Evolutionary conservation across 2,797 vertebrate species (phyloP).

Genomic region (Dendrocincla fuliginosa): DNA sequence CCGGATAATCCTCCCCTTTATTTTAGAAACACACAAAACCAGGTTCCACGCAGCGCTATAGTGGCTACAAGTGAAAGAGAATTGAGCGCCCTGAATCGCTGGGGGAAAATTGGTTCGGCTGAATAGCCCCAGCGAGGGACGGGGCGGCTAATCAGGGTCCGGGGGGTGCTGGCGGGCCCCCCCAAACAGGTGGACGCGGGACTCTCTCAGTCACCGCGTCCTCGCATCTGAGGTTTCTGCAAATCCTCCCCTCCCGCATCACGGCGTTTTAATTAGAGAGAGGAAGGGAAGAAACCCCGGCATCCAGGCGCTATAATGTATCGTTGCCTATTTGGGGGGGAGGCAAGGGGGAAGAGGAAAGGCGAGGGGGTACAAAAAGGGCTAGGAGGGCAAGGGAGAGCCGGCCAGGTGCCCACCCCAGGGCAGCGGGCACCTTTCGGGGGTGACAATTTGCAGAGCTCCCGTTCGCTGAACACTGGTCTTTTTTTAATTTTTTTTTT

Average conservation of each 20-base stretch:
- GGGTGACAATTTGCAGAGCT: neutral
- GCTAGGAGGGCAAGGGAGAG: neutral
- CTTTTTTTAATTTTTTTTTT: neutral
- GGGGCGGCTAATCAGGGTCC: conserved; percentile 85
- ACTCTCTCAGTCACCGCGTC: conserved; percentile 85
- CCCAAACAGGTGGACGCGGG: conserved; percentile 89
- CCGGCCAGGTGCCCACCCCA: conserved; percentile 18
- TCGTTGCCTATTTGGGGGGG: neutral
- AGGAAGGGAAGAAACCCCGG: conserved; percentile 1
- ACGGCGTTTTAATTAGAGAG: conserved; percentile 25
- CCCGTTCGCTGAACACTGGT: neutral
- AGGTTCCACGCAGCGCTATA: conserved; percentile 96
- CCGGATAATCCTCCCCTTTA: conserved; percentile 91
- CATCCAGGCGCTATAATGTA: neutral
- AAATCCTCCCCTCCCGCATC: conserved; percentile 34
- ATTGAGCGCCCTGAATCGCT: conserved; percentile 85
- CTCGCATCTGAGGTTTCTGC: conserved; percentile 4
- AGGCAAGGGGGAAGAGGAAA: neutral
- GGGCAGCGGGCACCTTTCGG: neutral
- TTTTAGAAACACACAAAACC: conserved; percentile 91
- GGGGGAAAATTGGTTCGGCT: conserved; percentile 86
- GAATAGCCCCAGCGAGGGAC: conserved; percentile 85
- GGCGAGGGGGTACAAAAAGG: neutral
- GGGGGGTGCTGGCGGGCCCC: conserved; percentile 82
- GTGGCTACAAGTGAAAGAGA: conserved; percentile 90